phyloP scores from a whole-genome alignment of 1,140 invertebrate genomes.

The Bilobella aurantiaca region DNA sequence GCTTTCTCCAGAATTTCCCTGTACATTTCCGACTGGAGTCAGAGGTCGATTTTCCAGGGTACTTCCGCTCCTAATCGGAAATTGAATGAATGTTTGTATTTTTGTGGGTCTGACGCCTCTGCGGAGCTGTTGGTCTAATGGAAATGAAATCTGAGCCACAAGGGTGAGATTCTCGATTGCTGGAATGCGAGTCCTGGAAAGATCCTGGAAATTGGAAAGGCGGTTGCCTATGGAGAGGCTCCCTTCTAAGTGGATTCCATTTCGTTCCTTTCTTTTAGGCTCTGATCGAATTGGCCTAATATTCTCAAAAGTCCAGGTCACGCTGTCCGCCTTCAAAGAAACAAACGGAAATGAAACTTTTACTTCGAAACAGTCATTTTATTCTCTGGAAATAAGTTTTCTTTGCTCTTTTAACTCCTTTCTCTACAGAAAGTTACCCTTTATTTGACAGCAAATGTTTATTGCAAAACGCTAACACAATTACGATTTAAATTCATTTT shows the following conservation, averaged over 20 bases:
- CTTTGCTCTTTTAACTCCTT: no score
- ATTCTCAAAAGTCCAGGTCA: conserved; percentile 1
- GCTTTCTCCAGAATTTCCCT: neutral
- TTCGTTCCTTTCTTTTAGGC: neutral
- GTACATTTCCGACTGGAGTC: neutral
- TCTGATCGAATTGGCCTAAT: neutral
- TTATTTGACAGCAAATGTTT: neutral
- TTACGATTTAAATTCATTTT: neutral
- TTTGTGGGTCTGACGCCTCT: neutral
- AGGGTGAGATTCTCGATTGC: neutral
- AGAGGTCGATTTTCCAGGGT: neutral
- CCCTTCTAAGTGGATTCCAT: neutral
- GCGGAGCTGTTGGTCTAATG: neutral
- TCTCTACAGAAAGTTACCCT: no score
- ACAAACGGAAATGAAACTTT: neutral
- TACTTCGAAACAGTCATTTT: neutral
- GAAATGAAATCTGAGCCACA: conserved; percentile 4
- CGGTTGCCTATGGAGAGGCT: neutral
- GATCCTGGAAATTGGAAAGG: neutral
- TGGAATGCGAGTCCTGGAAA: neutral
- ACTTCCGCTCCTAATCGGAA: neutral
- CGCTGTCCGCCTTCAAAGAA: neutral
- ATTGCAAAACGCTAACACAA: neutral
- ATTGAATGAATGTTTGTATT: conserved; percentile 6
- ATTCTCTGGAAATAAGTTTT: neutral